These are phyloP conservation scores for Megaceryle torquata DNA, from an alignment of 2,113 vertebrate genomes.

Conservation along the genomic window DNA sequence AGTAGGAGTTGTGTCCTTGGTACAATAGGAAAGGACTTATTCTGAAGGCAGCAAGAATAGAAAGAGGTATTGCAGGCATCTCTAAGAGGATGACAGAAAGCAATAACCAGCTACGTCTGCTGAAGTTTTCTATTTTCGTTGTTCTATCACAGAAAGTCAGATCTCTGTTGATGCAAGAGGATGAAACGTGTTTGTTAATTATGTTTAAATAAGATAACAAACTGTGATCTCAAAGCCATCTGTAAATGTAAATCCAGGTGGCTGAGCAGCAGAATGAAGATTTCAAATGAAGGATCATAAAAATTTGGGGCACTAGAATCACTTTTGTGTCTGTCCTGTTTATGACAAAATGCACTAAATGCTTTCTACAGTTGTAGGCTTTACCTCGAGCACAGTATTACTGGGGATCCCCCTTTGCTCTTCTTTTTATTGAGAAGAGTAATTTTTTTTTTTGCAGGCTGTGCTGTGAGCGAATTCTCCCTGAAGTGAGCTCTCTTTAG, in stretches of 20 bases:
- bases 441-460: background rate
- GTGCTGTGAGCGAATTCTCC: background rate
- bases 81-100: slow-evolving; percentile 1
- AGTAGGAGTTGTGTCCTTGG: slow-evolving; percentile 9
- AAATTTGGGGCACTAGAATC: slow-evolving; percentile 10
- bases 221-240: slow-evolving; percentile 55
- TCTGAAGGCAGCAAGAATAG: background rate
- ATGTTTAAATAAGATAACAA: slow-evolving; percentile 55
- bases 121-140: slow-evolving; percentile 16
- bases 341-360: background rate
- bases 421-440: background rate
- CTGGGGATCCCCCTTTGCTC: background rate
- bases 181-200: slow-evolving; percentile 58
- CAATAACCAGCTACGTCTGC: background rate
- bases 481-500: background rate
- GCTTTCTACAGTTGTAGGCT: background rate
- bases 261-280: slow-evolving; percentile 23
- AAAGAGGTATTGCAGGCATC: background rate
- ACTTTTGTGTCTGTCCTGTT: background rate
- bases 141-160: background rate
- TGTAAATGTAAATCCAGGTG: slow-evolving; percentile 55
- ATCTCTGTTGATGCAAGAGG: slow-evolving; percentile 39
- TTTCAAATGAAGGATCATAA: background rate
- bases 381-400: background rate
- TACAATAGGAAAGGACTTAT: slow-evolving; percentile 2